These are phyloP conservation scores for Metallyticus violacea DNA, from an alignment of 2,888 invertebrate species.

Conservation along the genomic window DNA sequence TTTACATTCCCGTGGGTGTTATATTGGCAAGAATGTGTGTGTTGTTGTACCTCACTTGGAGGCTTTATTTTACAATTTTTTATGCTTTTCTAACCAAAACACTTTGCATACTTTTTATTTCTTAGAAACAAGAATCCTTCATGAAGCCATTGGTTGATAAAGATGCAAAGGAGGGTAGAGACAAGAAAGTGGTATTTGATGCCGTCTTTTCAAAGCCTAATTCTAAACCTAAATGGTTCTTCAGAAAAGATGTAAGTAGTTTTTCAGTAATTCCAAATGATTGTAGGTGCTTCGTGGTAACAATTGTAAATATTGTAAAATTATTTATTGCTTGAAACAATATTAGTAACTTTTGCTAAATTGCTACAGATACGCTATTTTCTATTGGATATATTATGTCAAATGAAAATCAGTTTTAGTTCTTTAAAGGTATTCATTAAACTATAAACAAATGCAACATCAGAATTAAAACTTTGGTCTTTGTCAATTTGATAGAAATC, in stretches of 20 bases:
- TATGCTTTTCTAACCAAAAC: background rate
- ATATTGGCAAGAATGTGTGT: background rate
- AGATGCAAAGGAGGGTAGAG: conserved; percentile 92
- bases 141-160: conserved; percentile 92
- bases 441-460: no score
- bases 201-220: conserved; percentile 97
- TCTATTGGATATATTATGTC: no score
- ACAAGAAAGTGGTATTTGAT: conserved; percentile 91
- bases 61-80: background rate
- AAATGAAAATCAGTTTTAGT: no score
- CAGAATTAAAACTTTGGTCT: no score
- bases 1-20: background rate
- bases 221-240: conserved; percentile 87
- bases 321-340: no score
- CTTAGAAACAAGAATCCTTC: conserved; percentile 90
- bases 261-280: background rate
- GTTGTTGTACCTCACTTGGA: background rate
- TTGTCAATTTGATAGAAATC: no score
- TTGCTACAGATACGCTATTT: no score
- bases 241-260: conserved; percentile 84
- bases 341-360: no score
- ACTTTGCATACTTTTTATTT: conserved; percentile 15
- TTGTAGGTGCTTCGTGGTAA: no score
- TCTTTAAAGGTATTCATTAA: no score
- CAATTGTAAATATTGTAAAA: no score